Evolutionary conservation across 1,140 invertebrate genomes (phyloP), one percentile per base, ranked within the genome.

Genomic region (Odontomachus brunneus): DNA sequence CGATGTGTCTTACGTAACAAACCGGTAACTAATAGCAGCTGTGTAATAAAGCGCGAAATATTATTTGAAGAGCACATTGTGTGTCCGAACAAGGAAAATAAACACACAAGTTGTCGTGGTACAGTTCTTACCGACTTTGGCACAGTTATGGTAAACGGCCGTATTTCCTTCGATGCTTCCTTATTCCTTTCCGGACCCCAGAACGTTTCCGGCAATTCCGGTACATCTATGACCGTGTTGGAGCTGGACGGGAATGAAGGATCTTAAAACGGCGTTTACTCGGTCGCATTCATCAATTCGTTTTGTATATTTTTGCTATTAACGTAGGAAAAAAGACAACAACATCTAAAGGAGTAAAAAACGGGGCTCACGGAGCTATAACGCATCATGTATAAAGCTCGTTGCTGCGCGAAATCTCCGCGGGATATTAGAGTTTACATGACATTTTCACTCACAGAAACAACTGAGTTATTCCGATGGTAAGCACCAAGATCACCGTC

Each of bases 111-210:
- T 11, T 55, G 1, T 55, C n/a, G n/a, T n/a, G n/a, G n/a, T n/a
- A 11, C 53, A 55, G 33, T 55, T 78, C 69, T 80, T 59, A 84
- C 75, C 19, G 82, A 48, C n/a, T 14, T 17, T 2, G 82, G 12
- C 12, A 95, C 87, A 44, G 94, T 88, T 9, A 96, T 94, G 88
- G 91, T 93, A 81, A 95, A 95, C 0, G 94, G 93, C 44, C 89
- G 91, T 49, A 96, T 93, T 15, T 90, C 87, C 11, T 88, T 83
- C 55, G 95, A 94, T 14, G 91, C 91, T 65, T 89, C 92, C 1
- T 19, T 81, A 14, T 90, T 76, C 14, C 88, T 74, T 14, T 90
- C 92, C 5, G 92, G 89, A 0, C 94, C 95, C 95, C 95, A 95
- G 84, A 94, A 95, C 1, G 87, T 90, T 15, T 94, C 92, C 0